A percentile compares a stretch with the other conserved stretches of the same genome.
Conservation (phyloP, 2,797 vertebrate species). For the Halcyon leucocephala region DNA sequence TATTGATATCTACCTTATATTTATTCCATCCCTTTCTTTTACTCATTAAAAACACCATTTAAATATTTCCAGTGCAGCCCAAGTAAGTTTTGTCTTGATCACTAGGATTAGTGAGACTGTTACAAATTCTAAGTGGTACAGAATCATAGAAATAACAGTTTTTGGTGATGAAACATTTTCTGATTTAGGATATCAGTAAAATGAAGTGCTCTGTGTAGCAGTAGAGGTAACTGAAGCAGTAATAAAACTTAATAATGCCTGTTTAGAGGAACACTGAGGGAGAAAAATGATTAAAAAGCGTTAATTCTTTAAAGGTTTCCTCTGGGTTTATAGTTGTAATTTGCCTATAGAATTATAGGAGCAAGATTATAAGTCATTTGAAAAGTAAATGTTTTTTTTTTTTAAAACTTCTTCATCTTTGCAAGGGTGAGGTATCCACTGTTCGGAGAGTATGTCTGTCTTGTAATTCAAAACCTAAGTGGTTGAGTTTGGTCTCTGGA, state of each 20-base stretch:
- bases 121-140: neutral
- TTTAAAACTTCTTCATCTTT: slow-evolving; percentile 26
- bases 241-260: neutral
- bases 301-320: neutral
- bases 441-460: neutral
- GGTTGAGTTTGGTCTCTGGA: neutral
- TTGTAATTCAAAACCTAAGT: slow-evolving; percentile 41
- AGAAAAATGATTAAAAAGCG: neutral
- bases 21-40: neutral
- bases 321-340: neutral
- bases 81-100: neutral
- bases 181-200: neutral
- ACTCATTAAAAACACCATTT: neutral
- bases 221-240: neutral
- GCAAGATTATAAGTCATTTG: neutral
- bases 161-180: neutral
- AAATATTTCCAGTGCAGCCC: neutral
- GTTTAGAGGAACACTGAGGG: neutral
- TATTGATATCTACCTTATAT: neutral
- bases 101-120: neutral
- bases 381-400: slow-evolving; percentile 3
- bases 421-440: neutral
- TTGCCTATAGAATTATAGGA: neutral
- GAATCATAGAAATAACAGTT: neutral
- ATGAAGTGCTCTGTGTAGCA: neutral